These are phyloP conservation scores for Notiomystis cincta DNA, from an alignment of 2,113 vertebrate species.

Conservation along the genomic window DNA sequence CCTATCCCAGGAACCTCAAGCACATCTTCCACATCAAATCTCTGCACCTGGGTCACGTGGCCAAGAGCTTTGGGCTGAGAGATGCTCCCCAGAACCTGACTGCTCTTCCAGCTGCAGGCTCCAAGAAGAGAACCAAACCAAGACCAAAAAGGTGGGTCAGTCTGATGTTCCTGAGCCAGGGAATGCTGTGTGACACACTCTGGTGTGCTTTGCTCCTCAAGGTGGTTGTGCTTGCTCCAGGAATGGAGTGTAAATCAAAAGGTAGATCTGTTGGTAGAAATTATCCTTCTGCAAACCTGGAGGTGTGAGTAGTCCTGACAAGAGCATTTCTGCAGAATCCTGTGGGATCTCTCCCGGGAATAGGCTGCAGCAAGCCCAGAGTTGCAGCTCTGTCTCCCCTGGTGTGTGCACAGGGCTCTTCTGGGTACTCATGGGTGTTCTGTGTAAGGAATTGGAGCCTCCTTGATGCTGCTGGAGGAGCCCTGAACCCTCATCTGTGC, in stretches of 20 bases:
- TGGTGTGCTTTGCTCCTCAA: background rate
- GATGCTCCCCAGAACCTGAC: conserved; percentile 85
- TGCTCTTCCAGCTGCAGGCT: background rate
- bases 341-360: background rate
- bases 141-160: conserved; percentile 62
- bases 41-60: conserved; percentile 85
- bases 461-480: background rate
- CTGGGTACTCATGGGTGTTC: background rate
- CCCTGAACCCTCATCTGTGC: background rate
- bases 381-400: background rate
- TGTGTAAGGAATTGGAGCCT: background rate
- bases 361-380: background rate
- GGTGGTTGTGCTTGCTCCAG: background rate
- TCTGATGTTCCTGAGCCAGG: background rate
- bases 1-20: conserved; percentile 86
- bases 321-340: background rate
- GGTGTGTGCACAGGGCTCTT: background rate
- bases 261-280: background rate
- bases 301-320: background rate
- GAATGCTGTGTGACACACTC: fast-evolving
- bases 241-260: background rate
- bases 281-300: background rate
- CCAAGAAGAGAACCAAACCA: conserved; percentile 48
- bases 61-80: conserved; percentile 93
- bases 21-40: conserved; percentile 87